A percentile compares a stretch with the other conserved stretches of the same genome.
Conservation (phyloP, 2,888 invertebrate species). For the Pollenia angustigena region DNA sequence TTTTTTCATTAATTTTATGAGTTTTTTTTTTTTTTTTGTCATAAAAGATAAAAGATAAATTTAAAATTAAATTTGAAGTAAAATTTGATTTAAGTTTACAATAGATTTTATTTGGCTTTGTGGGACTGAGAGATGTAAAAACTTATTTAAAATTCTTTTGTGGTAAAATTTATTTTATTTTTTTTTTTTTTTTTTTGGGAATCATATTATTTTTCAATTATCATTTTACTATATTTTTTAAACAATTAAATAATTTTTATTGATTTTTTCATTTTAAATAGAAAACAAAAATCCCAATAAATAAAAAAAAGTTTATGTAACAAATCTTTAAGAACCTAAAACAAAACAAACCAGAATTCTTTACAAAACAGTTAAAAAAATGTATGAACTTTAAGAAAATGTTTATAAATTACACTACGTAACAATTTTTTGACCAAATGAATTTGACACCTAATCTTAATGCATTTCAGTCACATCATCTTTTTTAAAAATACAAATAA, state of each 20-base stretch:
- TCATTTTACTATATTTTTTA: conserved; percentile 2
- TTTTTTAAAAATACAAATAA: too few relatives aligned
- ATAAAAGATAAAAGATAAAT: conserved; percentile 4
- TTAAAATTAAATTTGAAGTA: neutral
- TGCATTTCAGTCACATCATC: too few relatives aligned
- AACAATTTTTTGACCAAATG: too few relatives aligned
- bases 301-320: too few relatives aligned
- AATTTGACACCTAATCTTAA: too few relatives aligned
- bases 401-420: too few relatives aligned
- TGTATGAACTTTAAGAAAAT: too few relatives aligned
- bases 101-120: conserved; percentile 6
- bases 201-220: conserved; percentile 21
- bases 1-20: conserved; percentile 6
- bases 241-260: conserved; percentile 7
- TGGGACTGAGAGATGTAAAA: neutral
- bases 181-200: neutral
- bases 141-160: conserved; percentile 40
- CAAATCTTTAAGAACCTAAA: too few relatives aligned
- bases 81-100: neutral
- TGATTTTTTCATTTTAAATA: neutral
- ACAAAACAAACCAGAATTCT: too few relatives aligned
- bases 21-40: neutral
- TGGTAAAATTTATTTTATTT: neutral
- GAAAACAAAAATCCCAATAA: neutral
- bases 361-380: too few relatives aligned